Evolutionary conservation across 2,888 invertebrate species (phyloP), one percentile per base, ranked within the genome.

Genomic region (Falcaria lacertinaria): DNA sequence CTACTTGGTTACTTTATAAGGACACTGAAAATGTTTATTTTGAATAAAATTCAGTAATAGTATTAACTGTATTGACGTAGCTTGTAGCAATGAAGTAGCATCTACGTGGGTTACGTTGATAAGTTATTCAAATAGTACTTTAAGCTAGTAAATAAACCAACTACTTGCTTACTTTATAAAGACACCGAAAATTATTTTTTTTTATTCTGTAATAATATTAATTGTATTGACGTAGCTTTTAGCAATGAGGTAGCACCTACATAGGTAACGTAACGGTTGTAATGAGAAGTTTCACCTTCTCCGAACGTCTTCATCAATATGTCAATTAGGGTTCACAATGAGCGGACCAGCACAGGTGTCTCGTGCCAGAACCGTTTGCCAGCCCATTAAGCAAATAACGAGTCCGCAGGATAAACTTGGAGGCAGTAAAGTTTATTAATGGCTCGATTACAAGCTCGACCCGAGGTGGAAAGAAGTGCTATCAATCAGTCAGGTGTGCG

Each of bases 391-490:
- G 74, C 84, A 84, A 86, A 85, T 83, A 88, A 88, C 82, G 83
- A 87, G 82, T 85, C 83, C 82, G 63, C 76, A 82, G 80, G 83
- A 85, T 86, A 83, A 85, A 87, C 83, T 87, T 81, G 73, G 78
- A 83, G 82, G 89, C 82, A 83, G 85, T 88, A 88, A 88, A 88
- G 77, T 89, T 89, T 89, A 89, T 89, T 88, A 89, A 89, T 89
- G 88, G 84, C 87, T 84, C 89, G 89, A 89, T 89, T 89, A 89
- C 88, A 86, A 84, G 85, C 88, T 86, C 87, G 87, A 84, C 86
- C 88, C 88, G 83, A 85, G 85, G 86, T 81, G 80, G 84, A 89
- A 89, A 89, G 89, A 88, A 89, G 85, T 80, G 84, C 88, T 87
- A 89, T 89, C 88, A 88, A 88, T 89, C 89, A 87, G 88, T 85